Evolutionary conservation across 1,140 invertebrate species (phyloP), one percentile per base, ranked within the genome.

Genomic region (Maconellicoccus hirsutus): DNA sequence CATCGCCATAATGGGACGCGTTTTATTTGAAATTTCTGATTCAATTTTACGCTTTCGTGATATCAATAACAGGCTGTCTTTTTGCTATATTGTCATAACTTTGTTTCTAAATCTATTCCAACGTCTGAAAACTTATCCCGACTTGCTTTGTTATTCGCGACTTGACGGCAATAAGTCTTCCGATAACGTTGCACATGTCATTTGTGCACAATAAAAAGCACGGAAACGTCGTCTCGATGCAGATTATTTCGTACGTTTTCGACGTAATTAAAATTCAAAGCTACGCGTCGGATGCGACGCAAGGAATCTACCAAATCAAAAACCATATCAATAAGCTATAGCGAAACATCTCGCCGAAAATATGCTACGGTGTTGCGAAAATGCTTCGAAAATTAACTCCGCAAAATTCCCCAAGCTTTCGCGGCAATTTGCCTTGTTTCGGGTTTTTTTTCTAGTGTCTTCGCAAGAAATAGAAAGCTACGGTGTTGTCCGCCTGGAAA

Each of bases 401-500:
- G n/a, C n/a, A 52, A 6, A 16, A 52, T 16, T 16, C 42, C 2
- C 4, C 2, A 16, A 52, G 42, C 42, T 52, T 52, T 52, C 42
- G n/a, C 3, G 6, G 42, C 42, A 52, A 52, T 52, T 52, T 52
- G 42, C 42, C n/a, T n/a, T 52, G 42, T 52, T 52, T 52, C 42
- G 42, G 6, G 6, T 52, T 52, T 52, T n/a, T n/a, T n/a, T n/a
- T n/a, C n/a, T n/a, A n/a, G n/a, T n/a, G 42, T 52, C 12, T 52
- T 52, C n/a, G 2, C 6, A 52, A 12, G 16, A 52, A 52, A 52
- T 52, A 52, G 42, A 52, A 52, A 52, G 42, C 42, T 52, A 52
- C 42, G 42, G n/a, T 52, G 42, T 52, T 52, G 42, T 52, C 42
- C 42, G 42, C 42, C 42, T 52, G 42, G 42, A 52, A 52, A 52